Base-by-base conservation (phyloP, 1,140 invertebrate genomes). In the Drosophila simulans region DNA sequence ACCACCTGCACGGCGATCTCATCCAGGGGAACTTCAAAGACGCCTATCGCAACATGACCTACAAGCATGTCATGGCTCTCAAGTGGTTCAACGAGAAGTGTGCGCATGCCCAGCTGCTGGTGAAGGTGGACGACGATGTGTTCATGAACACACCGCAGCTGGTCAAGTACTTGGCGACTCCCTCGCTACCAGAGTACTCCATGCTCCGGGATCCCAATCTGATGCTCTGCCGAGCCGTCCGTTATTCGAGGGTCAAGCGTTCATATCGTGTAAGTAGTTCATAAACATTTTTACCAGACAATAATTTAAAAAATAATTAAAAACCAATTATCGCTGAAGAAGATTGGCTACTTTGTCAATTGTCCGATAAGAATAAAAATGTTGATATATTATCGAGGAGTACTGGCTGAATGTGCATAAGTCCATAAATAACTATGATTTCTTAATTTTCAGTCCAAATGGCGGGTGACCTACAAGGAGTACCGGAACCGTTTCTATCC, bases 41-140 rank as follows among this genome's bases (percentile, higher is more conserved):
- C 93, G 94, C 93, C 34, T 98, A 98, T 88, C 94, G 95, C 68
- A 98, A 98, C 92, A 94, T 98, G 92, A 97, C 97, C 2, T 97
- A 97, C 83, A 98, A 98, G 92, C 96, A 97, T 92, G 95, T 96
- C 4, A 96, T 97, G 94, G 95, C 94, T 1, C 93, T 98, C n/a
- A 96, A 97, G 90, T 98, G 96, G 95, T 94, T 95, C 43, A 93
- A 94, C 5, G 95, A 95, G 84, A 94, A 95, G 92, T 96, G 95
- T 92, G 92, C 93, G 53, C 93, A 94, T 73, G 95, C 95, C 37
- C 95, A 94, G 84, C 96, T 96, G 92, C 92, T 97, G 73, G 93
- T 97, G 74, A 97, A 97, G 92, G 94, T 95, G 80, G 96, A 97
- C 88, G 96, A 97, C 81, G 96, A 97, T 92, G 94, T 97, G 43